Conservation (phyloP, 2,888 invertebrate genomes). For the Dromius quadrimaculatus region DNA sequence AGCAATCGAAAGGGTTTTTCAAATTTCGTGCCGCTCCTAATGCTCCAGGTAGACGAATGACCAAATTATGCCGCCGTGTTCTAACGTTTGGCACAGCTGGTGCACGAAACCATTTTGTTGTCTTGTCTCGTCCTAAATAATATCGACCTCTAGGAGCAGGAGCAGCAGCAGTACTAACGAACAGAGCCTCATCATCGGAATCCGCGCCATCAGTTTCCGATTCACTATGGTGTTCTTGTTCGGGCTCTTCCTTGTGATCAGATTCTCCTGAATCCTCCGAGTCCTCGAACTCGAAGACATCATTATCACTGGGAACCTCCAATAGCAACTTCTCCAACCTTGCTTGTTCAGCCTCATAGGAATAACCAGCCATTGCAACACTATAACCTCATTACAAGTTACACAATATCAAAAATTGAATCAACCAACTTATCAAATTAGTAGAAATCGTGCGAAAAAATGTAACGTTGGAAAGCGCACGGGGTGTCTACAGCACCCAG, state of each 20-base stretch:
- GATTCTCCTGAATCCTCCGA: conserved; percentile 27
- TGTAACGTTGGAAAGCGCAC: no score
- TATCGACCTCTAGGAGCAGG: not conserved
- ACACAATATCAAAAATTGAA: conserved; percentile 11
- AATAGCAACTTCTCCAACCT: conserved; percentile 18
- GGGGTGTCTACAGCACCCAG: no score
- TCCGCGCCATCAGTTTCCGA: not conserved
- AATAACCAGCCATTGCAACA: conserved; percentile 1
- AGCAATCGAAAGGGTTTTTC: no score
- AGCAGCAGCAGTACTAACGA: not conserved
- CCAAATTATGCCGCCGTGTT: no score
- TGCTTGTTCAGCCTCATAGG: conserved; percentile 9
- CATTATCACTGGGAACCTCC: no score
- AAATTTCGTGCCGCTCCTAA: no score
- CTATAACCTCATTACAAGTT: conserved; percentile 16
- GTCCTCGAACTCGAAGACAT: conserved; percentile 12
- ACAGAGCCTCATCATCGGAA: no score
- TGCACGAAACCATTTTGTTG: not conserved
- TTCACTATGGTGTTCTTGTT: conserved; percentile 30
- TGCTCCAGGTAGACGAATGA: no score
- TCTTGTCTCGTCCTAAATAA: not conserved
- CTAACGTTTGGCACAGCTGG: no score
- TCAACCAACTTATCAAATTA: not conserved
- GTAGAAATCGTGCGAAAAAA: no score
- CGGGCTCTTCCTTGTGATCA: conserved; percentile 17